Evolutionary conservation across 2,797 vertebrate genomes (phyloP), one percentile per base, ranked within the genome.

Genomic region (Paratrypauchen microcephalus): DNA sequence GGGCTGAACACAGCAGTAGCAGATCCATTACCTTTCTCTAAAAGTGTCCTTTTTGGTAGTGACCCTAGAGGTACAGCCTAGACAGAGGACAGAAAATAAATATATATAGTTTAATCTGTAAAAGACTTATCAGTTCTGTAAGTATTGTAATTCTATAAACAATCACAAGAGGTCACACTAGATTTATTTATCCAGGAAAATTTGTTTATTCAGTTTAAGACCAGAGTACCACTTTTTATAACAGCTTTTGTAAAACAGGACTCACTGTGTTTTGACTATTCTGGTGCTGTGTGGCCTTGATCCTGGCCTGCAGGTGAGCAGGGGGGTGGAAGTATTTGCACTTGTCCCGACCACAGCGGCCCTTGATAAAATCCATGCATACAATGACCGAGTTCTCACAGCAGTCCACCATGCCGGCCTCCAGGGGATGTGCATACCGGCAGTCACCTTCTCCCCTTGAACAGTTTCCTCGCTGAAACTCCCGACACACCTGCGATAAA

Each of bases 271-370:
- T 96, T 89, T 98, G 96, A 93, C 94, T 96, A 92, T 95, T 95
- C 92, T 98, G 97, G 92, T 99, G 96, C 92, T 99, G 96, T 75
- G 95, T 93, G 80, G 97, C 97, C 93, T 97, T 99, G 90, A 99
- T 97, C 93, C 96, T 95, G 92, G 97, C 97, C 94, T 99, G 97
- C 94, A 99, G 89, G 93, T 99, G 97, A 74, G 97, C 93, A 70
- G 97, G 97, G 65, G 97, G 97, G 84, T 99, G 97, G 92, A 99
- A 99, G 90, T 99, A 99, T 87, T 98, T 99, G 97, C 97, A 99
- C 94, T 97, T 99, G 93, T 99, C 97, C 76, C 97, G 89, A 85
- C 93, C 94, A 92, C 97, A 99, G 87, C 97, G 95, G 65, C 97
- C 97, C 93, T 98, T 99, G 90, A 99, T 97, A 93, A 96, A 98